A percentile compares a stretch with the other conserved stretches of the same genome.
phyloP scores from a whole-genome alignment of 2,113 vertebrate genomes.

The Nothoprocta pentlandii region DNA sequence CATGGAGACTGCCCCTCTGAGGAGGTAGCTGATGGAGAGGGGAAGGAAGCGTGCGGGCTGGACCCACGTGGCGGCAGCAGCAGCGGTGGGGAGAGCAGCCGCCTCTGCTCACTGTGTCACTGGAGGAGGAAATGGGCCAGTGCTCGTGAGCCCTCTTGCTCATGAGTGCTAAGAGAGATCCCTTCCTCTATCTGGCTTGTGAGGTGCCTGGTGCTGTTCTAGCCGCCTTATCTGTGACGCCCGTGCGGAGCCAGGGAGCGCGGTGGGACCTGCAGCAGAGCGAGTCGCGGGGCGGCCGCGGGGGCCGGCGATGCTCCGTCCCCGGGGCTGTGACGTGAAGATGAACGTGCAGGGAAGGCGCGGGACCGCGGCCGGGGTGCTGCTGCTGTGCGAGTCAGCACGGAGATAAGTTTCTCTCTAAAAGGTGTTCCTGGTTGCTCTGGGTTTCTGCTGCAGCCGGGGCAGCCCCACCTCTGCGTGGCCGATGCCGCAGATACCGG shows the following conservation, averaged over 20 bases:
- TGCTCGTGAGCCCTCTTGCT: background rate
- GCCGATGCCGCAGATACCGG: background rate
- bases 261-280: background rate
- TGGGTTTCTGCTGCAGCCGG: background rate
- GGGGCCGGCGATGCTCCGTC: background rate
- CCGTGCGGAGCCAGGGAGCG: background rate
- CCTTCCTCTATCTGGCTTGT: background rate
- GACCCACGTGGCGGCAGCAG: background rate
- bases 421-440: slow-evolving; percentile 11
- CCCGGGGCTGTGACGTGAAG: background rate
- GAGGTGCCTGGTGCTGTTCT: background rate
- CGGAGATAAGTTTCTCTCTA: background rate
- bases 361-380: background rate
- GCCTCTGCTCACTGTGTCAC: background rate
- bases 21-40: background rate
- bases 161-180: background rate
- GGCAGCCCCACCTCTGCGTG: background rate
- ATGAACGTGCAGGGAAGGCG: background rate
- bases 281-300: background rate
- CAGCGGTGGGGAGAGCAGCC: background rate
- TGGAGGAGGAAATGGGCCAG: background rate
- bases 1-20: background rate
- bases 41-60: background rate
- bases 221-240: background rate
- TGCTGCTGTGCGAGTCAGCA: slow-evolving; percentile 10